Conservation (phyloP, 2,888 invertebrate genomes). For the Ypsolopha scabrella region DNA sequence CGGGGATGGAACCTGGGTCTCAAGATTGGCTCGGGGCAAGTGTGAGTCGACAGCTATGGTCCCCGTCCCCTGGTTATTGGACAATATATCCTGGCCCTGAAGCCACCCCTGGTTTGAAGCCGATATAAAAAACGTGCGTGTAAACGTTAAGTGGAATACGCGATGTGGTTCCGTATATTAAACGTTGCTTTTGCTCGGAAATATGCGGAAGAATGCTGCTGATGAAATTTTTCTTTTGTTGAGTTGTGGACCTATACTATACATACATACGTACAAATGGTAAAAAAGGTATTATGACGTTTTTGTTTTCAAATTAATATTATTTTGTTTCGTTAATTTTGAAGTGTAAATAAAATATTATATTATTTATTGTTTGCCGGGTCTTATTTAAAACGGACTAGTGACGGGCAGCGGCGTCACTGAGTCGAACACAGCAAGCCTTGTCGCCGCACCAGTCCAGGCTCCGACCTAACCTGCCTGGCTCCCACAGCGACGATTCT, state of each 20-base stretch:
- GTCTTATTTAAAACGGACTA: too few relatives aligned
- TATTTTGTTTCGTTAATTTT: too few relatives aligned
- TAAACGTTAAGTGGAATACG: neutral
- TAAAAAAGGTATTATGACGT: too few relatives aligned
- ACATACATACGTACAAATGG: too few relatives aligned
- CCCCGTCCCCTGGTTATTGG: conserved; percentile 47
- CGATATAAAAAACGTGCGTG: conserved; percentile 31
- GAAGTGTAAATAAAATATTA: too few relatives aligned
- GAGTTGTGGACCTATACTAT: too few relatives aligned
- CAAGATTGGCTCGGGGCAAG: conserved; percentile 26
- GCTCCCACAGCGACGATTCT: neutral
- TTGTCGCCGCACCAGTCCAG: neutral
- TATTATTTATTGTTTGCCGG: too few relatives aligned
- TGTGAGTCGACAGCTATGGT: conserved; percentile 41
- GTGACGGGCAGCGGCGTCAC: too few relatives aligned
- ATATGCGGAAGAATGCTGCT: neutral
- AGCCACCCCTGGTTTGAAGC: conserved; percentile 28
- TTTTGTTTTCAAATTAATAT: too few relatives aligned
- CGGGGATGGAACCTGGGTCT: too few relatives aligned
- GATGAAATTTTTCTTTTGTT: neutral
- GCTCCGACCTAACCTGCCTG: neutral
- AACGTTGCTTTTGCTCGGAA: neutral
- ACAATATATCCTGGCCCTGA: conserved; percentile 41
- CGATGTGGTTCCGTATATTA: neutral
- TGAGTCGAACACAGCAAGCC: neutral